Base-by-base conservation (phyloP, 2,797 vertebrate genomes). In the Pantherophis vulpinus region DNA sequence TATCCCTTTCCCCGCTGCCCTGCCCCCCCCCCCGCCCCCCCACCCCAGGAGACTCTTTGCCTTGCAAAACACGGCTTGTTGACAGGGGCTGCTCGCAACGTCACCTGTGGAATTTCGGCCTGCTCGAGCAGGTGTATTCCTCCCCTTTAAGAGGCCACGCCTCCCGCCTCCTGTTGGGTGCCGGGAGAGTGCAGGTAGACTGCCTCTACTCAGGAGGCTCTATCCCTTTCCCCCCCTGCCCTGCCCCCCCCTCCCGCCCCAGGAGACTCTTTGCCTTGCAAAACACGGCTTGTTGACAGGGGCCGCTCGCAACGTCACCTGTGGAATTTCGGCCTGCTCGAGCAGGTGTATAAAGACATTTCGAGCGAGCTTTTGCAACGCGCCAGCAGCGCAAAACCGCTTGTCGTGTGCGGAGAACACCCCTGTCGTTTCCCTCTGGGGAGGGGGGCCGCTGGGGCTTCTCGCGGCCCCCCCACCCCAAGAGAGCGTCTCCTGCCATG, bases 401-500 rank as follows among this genome's bases (percentile, higher is more conserved):
- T 10, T 2, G 32, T 6, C 5, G 3, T 29, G 87, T 29, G 10
- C 6, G 1, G 4, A 8, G 32, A 74, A 23, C 58, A 27, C 32
- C 27, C 18, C n/a, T 3, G 27, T 5, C 13, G 10, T 16, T 25
- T 23, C 51, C 27, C 51, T 32, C 37, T 11, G 2, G 87, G 37
- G 29, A 10, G 51, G 27, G 37, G 20, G 27, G 29, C 0, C 27
- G 2, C 23, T n/a, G 20, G 66, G 63, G 63, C 37, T 5, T 25
- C 32, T 11, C 14, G 7, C 6, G 6, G 0, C 18, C 8, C 0
- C 25, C 60, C 25, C 37, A 37, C 25, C 29, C 13, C 88, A 18
- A 13, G 58, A 0, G 47, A 66, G 7, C 0, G 0, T 2, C 0
- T 90, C 93, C 51, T n/a, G 4, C 12, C 0, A 4, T 1, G 93